Conservation (phyloP, 2,797 vertebrate genomes). For the Sciaenops ocellatus region DNA sequence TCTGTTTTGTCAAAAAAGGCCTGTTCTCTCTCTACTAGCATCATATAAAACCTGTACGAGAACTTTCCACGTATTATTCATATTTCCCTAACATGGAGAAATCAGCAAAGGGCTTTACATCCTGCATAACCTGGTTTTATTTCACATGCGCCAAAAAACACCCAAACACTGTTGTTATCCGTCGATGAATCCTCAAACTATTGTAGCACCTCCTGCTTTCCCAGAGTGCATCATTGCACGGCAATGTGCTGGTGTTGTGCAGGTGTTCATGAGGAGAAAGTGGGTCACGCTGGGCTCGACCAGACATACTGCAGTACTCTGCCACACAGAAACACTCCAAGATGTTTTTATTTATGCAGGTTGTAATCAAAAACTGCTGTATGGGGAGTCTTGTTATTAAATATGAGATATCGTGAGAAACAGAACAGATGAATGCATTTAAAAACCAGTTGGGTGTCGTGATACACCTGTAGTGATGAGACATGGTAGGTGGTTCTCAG, state of each 20-base stretch:
- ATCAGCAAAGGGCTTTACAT: neutral
- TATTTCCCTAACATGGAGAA: neutral
- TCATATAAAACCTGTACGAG: neutral
- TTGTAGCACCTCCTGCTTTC: constrained; percentile 23
- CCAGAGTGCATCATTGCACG: constrained; percentile 29
- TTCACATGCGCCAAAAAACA: neutral
- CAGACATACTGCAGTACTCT: constrained; percentile 39
- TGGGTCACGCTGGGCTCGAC: constrained; percentile 57
- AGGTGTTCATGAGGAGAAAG: constrained; percentile 69
- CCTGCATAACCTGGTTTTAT: neutral
- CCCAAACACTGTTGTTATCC: neutral
- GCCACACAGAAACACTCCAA: neutral
- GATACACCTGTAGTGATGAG: neutral
- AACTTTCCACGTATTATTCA: neutral
- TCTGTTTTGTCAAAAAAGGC: neutral
- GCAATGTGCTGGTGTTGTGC: constrained; percentile 43
- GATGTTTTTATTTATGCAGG: neutral
- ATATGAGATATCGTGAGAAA: neutral
- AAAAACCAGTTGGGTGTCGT: too few species aligned
- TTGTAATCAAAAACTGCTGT: neutral
- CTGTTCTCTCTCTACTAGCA: neutral
- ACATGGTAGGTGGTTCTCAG: neutral
- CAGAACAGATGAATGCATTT: neutral
- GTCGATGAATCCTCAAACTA: neutral
- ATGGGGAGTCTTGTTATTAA: neutral